Evolutionary conservation across 2,113 vertebrate species (phyloP).

Genomic region (Myrmecophaga tridactyla): DNA sequence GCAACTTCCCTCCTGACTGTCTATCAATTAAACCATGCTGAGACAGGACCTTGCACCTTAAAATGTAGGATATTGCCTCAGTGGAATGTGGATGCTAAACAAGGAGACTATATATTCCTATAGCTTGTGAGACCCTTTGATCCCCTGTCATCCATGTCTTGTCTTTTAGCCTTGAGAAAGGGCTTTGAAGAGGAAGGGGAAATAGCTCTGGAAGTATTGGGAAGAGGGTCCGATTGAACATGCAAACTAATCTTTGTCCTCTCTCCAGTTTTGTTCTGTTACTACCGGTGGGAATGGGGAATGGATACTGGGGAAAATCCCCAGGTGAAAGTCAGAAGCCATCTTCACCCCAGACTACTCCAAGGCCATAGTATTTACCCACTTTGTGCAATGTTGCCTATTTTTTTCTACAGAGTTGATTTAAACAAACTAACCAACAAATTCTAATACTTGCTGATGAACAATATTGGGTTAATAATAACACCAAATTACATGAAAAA

Average conservation of each 20-base stretch:
- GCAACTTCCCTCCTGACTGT: neutral
- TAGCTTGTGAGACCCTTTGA: neutral
- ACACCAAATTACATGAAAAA: neutral
- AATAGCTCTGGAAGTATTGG: neutral
- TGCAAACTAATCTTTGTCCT: neutral
- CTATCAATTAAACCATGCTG: neutral
- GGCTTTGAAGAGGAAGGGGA: neutral
- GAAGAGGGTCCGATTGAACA: neutral
- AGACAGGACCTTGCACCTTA: neutral
- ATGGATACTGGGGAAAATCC: neutral
- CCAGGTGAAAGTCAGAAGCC: neutral
- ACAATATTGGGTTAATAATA: neutral
- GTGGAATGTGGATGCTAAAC: neutral
- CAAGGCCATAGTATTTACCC: neutral
- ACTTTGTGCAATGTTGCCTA: neutral
- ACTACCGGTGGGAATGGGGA: neutral
- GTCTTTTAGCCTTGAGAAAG: neutral
- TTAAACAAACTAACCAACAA: neutral
- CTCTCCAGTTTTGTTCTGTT: neutral
- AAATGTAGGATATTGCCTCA: neutral
- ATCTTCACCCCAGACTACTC: neutral
- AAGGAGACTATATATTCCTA: neutral
- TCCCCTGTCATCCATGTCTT: neutral
- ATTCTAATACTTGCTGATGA: slow-evolving; percentile 27
- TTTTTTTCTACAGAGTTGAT: neutral